A percentile compares a stretch with the other conserved stretches of the same genome.
Evolutionary conservation across 2,797 vertebrate species (phyloP).

Genomic region (Sciurus carolinensis): DNA sequence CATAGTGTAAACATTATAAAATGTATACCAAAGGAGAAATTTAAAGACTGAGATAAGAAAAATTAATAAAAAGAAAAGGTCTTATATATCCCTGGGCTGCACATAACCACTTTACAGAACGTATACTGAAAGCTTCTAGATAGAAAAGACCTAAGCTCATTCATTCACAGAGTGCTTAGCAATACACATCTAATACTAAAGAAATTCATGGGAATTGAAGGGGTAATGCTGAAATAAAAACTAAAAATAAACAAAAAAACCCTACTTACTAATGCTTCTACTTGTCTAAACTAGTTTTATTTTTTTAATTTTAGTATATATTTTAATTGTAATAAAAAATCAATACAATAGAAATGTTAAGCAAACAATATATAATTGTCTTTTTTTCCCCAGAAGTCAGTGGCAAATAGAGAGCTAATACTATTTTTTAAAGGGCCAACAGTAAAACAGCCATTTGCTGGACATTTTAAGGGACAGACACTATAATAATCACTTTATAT

Average conservation of each 20-base stretch:
- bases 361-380: conserved; percentile 1
- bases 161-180: background rate
- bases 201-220: background rate
- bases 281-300: background rate
- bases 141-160: background rate
- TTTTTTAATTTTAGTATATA: conserved; percentile 35
- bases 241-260: background rate
- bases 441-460: background rate
- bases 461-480: background rate
- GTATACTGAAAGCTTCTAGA: background rate
- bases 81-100: background rate
- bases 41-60: conserved; percentile 29
- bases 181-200: conserved; percentile 3
- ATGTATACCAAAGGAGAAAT: conserved; percentile 21
- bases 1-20: conserved; percentile 13
- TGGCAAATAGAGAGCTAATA: conserved; percentile 29
- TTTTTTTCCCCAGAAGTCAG: background rate
- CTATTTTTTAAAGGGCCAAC: background rate
- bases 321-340: conserved; percentile 51
- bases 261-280: background rate
- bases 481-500: background rate
- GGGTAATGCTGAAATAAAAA: background rate
- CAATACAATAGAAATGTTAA: conserved; percentile 35
- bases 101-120: background rate
- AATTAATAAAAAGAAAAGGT: conserved; percentile 10